phyloP scores from a whole-genome alignment of 2,888 invertebrate species.

The Drosophila melanosoma region DNA sequence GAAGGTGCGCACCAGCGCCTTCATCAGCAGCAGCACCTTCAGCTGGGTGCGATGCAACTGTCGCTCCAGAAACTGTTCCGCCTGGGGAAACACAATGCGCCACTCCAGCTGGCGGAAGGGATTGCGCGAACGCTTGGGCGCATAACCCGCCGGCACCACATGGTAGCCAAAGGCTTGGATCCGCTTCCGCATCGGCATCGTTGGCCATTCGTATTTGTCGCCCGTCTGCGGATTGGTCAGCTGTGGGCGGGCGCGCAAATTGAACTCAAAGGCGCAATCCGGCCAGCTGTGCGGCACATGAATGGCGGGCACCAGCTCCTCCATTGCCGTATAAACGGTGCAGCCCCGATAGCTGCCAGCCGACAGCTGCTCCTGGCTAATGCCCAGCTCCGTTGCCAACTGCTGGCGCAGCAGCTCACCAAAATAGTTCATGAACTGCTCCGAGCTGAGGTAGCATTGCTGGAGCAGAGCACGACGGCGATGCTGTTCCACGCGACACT shows the following conservation, averaged over 20 bases:
- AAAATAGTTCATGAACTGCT: conserved; percentile 89
- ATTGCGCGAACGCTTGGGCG: conserved; percentile 88
- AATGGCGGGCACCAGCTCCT: conserved; percentile 90
- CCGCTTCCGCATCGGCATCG: conserved; percentile 88
- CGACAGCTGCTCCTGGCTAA: conserved; percentile 86
- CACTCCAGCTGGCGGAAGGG: conserved; percentile 89
- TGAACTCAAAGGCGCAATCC: conserved; percentile 89
- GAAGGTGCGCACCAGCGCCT: conserved; percentile 90
- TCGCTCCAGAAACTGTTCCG: conserved; percentile 90
- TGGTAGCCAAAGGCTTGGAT: conserved; percentile 89
- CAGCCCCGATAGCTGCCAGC: conserved; percentile 88
- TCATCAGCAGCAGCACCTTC: conserved; percentile 89
- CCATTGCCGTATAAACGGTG: conserved; percentile 88
- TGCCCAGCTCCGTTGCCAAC: conserved; percentile 87
- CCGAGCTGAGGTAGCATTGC: conserved; percentile 87
- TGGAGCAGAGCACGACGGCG: conserved; percentile 65
- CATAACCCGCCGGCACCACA: conserved; percentile 89
- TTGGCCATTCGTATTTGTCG: conserved; percentile 89
- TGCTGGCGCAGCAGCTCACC: conserved; percentile 87
- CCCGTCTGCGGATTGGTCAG: conserved; percentile 87
- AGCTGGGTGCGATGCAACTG: conserved; percentile 90
- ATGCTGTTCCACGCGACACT: conserved; percentile 70
- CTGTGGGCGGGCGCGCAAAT: conserved; percentile 87
- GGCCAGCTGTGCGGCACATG: conserved; percentile 87
- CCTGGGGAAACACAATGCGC: conserved; percentile 91